A percentile compares a stretch with the other conserved stretches of the same genome.
Evolutionary conservation across 2,888 invertebrate species (phyloP).

Genomic region (Spatulosminthurus flaviceps): DNA sequence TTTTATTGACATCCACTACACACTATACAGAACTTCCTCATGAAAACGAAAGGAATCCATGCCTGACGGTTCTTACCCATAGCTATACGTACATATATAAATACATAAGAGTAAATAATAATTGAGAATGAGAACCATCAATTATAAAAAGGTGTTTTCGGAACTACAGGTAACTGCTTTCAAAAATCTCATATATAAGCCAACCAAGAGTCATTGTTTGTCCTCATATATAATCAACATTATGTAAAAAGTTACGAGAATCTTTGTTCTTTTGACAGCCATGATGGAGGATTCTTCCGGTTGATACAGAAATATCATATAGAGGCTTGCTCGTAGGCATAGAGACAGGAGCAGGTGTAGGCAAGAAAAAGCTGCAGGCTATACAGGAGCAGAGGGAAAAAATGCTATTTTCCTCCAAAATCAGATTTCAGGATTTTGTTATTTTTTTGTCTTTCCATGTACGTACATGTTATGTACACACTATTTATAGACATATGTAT

Average conservation of each 20-base stretch:
- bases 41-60: conserved; percentile 35
- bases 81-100: too few relatives aligned
- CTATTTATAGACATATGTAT: too few relatives aligned
- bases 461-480: too few relatives aligned
- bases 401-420: neutral
- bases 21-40: conserved; percentile 34
- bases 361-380: too few relatives aligned
- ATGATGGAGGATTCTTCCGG: neutral
- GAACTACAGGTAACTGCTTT: conserved; percentile 1
- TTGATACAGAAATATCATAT: neutral
- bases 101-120: conserved; percentile 7
- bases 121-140: conserved; percentile 33
- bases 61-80: conserved; percentile 6
- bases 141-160: neutral
- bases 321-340: neutral
- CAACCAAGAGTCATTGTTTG: too few relatives aligned
- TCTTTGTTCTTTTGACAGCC: neutral
- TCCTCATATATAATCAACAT: neutral
- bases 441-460: neutral
- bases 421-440: neutral
- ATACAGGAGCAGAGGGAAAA: too few relatives aligned
- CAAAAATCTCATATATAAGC: too few relatives aligned
- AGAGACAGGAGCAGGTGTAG: too few relatives aligned
- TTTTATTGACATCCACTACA: conserved; percentile 7
- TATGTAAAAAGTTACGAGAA: conserved; percentile 6